Base-by-base conservation (phyloP, 2,797 vertebrate genomes). In the Lophius americanus region DNA sequence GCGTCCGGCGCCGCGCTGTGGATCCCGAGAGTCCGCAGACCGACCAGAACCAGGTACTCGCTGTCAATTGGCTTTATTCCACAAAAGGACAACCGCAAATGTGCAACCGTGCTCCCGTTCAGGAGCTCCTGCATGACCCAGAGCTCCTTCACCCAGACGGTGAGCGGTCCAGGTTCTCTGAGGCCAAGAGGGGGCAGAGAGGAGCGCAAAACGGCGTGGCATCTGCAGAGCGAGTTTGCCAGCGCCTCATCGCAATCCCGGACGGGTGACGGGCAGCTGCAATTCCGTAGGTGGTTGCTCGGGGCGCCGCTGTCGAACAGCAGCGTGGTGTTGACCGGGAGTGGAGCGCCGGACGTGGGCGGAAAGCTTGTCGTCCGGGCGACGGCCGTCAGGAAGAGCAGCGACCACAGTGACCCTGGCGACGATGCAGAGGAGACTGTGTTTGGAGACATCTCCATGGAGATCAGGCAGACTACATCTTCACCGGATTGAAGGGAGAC, bases 91-190 rank as follows among this genome's bases (percentile, higher is more conserved):
- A 92, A 55, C 3, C 38, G 71, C 43, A 93, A 67, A 60, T 92
- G 89, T 7, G 38, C 6, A 4, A 92, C 81, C 2, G 3, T 36
- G 49, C 89, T 91, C 7, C 78, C 59, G 33, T 91, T 91, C 63
- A 93, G 79, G 51, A 91, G 79, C 59, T 90, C 89, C 55, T 70
- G 73, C 51, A 93, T 73, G 14, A 91, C 56, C 91, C 89, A 89
- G 7, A 70, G 62, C 9, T 91, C 78, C 48, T 60, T 84, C 58
- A 89, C 73, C 91, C 92, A 93, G 33, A 92, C 76, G 0, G 56
- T 63, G 43, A 92, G 73, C 0, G 0, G 57, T 3, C 76, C 81
- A 0, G 64, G 61, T 66, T 71, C 69, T 23, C 55, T 37, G 57
- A 86, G 82, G 9, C 85, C 72, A 11, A 73, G 48, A 6, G 65